phyloP scores from a whole-genome alignment of 1,140 invertebrate genomes.

The Drosophila pallidifrons region DNA sequence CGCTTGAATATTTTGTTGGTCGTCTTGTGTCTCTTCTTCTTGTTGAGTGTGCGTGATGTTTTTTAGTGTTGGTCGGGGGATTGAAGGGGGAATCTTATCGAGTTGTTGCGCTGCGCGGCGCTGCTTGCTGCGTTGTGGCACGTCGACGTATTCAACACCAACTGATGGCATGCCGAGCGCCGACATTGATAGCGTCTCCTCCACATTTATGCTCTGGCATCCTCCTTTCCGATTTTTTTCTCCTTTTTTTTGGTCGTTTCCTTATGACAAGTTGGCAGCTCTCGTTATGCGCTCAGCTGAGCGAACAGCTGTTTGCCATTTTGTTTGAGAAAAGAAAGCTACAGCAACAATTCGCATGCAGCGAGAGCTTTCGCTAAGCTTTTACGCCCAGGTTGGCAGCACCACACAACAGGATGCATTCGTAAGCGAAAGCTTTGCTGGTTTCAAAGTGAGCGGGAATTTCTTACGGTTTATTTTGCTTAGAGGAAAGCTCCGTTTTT shows the following conservation, averaged over 20 bases:
- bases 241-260: not conserved
- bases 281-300: slow-evolving; percentile 30
- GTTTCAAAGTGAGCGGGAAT: too few species aligned
- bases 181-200: slow-evolving; percentile 20
- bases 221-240: slow-evolving; percentile 2
- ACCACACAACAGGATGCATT: not conserved
- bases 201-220: slow-evolving; percentile 14
- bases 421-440: not conserved
- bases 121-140: slow-evolving; percentile 63
- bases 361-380: slow-evolving; percentile 15
- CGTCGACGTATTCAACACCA: slow-evolving; percentile 75
- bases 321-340: slow-evolving; percentile 11
- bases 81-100: not conserved
- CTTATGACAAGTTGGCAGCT: slow-evolving; percentile 34
- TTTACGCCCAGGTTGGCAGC: slow-evolving; percentile 29
- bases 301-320: slow-evolving; percentile 31
- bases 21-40: not conserved
- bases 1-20: not conserved
- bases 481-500: too few species aligned
- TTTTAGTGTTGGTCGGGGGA: not conserved
- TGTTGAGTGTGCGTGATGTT: slow-evolving; percentile 28
- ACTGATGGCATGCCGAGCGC: slow-evolving; percentile 56
- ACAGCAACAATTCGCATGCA: slow-evolving; percentile 8
- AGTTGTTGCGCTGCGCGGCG: slow-evolving; percentile 8
- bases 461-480: too few species aligned